Evolutionary conservation across 2,888 invertebrate genomes (phyloP), one percentile per base, ranked within the genome.

Genomic region (Ectropis crepuscularia): DNA sequence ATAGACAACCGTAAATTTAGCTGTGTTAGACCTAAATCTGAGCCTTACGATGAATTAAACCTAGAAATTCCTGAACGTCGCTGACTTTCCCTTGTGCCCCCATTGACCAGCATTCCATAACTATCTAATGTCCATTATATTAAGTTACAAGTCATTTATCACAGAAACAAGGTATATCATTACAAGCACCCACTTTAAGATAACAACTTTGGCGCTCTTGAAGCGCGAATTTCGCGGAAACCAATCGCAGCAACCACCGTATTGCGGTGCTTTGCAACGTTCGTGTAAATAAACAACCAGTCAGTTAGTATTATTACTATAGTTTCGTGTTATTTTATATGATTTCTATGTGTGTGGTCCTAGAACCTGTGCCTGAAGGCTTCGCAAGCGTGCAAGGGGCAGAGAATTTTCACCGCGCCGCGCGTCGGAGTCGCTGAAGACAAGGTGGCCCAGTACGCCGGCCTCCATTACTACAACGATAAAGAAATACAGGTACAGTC

Each of bases 341-440:
- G 76, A 77, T 78, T 78, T 75, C 46, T 45, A 55, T 77, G 74
- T 84, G 83, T 88, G 83, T 89, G 83, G 97, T 98, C 89, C 97
- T 97, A 98, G 93, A 98, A 98, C 89, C 93, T 98, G 69, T 98
- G 98, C 87, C 93, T 98, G 79, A 97, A 97, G 90, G 95, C 96
- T 62, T 95, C 95, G 71, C 97, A 97, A 80, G 97, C 98, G 53
- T 98, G 98, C 91, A 97, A 97, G 87, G 96, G 96, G 46, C 96
- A 95, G 75, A 94, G 97, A 58, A 92, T 95, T 61, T 98, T 96
- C 93, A 95, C 96, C 71, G 95, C 95, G 64, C 97, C 98, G 7
- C 94, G 97, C 73, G 95, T 98, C 74, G 98, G 98, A 49, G 97
- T 98, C 7, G 96, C 98, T 2, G 97, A 97, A 74, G 97, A 98